phyloP scores from a whole-genome alignment of 2,113 vertebrate species.

The Carollia perspicillata region DNA sequence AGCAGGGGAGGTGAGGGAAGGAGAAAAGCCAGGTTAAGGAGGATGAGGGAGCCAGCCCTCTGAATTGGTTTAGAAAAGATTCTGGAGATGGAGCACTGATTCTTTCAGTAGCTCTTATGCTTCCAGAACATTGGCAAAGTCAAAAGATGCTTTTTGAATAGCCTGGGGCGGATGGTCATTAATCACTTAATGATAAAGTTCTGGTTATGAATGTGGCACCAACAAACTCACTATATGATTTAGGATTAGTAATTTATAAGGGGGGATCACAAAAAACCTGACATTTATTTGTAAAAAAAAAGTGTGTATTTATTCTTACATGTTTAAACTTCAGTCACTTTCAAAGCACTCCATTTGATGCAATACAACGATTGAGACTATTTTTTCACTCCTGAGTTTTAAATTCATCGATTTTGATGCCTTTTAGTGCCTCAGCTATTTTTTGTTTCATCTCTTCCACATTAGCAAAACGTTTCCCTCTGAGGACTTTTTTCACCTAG shows the following conservation, averaged over 20 bases:
- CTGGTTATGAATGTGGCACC: not conserved
- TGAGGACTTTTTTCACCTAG: too few species aligned
- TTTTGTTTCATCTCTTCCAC: too few species aligned
- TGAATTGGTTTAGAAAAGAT: not conserved
- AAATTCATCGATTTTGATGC: too few species aligned
- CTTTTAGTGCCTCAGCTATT: too few species aligned
- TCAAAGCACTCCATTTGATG: too few species aligned
- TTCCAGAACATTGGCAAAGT: not conserved
- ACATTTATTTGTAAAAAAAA: too few species aligned
- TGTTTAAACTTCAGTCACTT: too few species aligned
- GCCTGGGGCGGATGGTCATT: not conserved
- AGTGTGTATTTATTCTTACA: too few species aligned
- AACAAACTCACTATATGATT: not conserved
- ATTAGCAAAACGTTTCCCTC: too few species aligned
- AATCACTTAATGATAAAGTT: not conserved
- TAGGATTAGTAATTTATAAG: not conserved
- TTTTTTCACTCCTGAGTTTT: too few species aligned
- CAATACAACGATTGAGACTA: too few species aligned
- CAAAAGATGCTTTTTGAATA: not conserved
- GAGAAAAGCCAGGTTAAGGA: not conserved
- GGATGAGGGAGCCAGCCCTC: not conserved
- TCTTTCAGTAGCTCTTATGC: not conserved
- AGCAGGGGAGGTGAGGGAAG: not conserved
- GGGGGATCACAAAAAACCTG: too few species aligned
- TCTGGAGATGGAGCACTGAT: not conserved